phyloP scores from a whole-genome alignment of 2,888 invertebrate genomes.

The Rhagium mordax region DNA sequence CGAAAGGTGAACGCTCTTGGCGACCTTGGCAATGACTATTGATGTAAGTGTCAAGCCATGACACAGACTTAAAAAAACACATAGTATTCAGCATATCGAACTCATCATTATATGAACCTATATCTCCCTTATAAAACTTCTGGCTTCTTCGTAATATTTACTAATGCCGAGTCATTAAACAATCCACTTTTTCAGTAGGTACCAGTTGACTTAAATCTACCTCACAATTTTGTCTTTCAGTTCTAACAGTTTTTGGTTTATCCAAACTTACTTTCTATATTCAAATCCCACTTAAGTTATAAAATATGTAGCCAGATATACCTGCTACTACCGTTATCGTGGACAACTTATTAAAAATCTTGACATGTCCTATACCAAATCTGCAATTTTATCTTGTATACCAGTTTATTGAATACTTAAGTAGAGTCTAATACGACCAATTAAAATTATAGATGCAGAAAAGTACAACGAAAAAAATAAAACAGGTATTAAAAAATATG shows the following conservation, averaged over 20 bases:
- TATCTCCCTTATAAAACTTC: background rate
- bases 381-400: background rate
- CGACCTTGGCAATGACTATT: conserved; percentile 66
- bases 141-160: background rate
- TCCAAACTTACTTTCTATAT: background rate
- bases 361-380: conserved; percentile 38
- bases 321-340: conserved; percentile 51
- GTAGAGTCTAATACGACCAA: background rate
- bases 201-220: background rate
- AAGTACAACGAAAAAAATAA: too few relatives aligned
- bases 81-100: background rate
- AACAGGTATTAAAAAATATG: too few relatives aligned
- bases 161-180: background rate
- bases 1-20: conserved; percentile 65
- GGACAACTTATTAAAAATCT: conserved; percentile 47
- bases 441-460: background rate
- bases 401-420: conserved; percentile 4
- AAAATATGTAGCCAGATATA: conserved; percentile 22
- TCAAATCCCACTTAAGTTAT: conserved; percentile 9
- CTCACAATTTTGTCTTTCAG: background rate
- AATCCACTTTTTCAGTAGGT: background rate
- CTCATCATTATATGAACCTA: background rate
- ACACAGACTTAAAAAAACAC: background rate
- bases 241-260: background rate
- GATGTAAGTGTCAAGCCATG: conserved; percentile 20